Evolutionary conservation across 2,888 invertebrate species (phyloP).

Genomic region (Amblyteles armatorius): DNA sequence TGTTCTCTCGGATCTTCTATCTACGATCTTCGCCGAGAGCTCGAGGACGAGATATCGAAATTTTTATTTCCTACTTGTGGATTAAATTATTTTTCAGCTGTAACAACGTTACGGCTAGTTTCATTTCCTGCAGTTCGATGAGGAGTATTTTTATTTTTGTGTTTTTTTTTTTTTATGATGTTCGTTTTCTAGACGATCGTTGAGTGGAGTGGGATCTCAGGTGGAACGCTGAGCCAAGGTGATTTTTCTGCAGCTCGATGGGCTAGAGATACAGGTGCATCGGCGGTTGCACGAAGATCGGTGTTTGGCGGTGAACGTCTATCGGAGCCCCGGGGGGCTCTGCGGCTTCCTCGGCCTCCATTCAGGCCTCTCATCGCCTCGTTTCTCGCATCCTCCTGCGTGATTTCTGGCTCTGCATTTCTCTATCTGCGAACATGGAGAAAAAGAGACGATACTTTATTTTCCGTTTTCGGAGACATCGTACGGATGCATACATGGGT

Average conservation of each 20-base stretch:
- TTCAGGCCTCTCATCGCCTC: conserved; percentile 82
- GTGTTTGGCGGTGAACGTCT: conserved; percentile 74
- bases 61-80: conserved; percentile 45
- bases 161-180: conserved; percentile 6
- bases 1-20: not conserved
- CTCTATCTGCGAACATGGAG: conserved; percentile 72
- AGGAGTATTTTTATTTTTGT: conserved; percentile 3
- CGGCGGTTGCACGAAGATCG: conserved; percentile 45
- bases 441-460: conserved; percentile 41
- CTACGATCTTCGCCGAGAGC: not conserved
- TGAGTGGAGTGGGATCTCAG: conserved; percentile 50
- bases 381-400: conserved; percentile 73
- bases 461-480: conserved; percentile 45
- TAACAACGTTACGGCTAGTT: conserved; percentile 41
- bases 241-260: conserved; percentile 32
- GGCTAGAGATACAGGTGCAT: conserved; percentile 58
- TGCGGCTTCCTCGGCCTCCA: conserved; percentile 83
- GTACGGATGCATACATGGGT: not conserved
- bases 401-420: conserved; percentile 75
- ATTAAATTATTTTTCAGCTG: conserved; percentile 28
- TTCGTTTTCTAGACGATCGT: conserved; percentile 33
- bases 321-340: conserved; percentile 83
- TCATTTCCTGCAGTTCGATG: conserved; percentile 46
- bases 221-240: conserved; percentile 39
- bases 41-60: not conserved